Evolutionary conservation across 1,140 invertebrate genomes (phyloP), one percentile per base, ranked within the genome.

Genomic region (Galleria mellonella): DNA sequence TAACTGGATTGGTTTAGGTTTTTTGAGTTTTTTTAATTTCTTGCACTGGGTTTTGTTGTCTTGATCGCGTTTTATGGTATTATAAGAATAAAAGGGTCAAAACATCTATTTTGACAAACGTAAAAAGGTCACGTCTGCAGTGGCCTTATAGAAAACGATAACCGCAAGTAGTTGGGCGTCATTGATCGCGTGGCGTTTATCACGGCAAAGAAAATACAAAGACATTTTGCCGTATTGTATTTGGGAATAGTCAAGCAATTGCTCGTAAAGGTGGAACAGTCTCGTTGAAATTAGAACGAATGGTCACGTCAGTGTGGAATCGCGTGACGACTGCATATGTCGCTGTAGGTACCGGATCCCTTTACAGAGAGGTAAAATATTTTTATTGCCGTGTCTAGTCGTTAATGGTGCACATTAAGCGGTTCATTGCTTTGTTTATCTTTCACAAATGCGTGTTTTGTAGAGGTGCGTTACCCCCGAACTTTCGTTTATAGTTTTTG

Each of bases 271-370:
- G 58, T 52, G 48, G 44, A 47, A 48, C 17, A 23, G 17, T 23
- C 57, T 55, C 51, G 39, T 29, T 53, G 61, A 67, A 76, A 76
- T 76, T 72, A 76, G 70, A 69, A 72, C 54, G 59, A 76, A 73
- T 72, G 72, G 64, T 62, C 48, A 56, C 54, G 48, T 60, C 55
- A 46, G 56, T 41, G 6, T 23, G 17, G 17, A 23, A 60, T 77
- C 59, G 68, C 71, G 73, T 77, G 73, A 70, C 66, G 50, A 41
- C 45, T 37, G 45, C 37, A 39, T 55, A 9, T 45, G 51, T 63
- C 43, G 32, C 47, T 47, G 60, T 41, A 55, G n/a, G n/a, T 27
- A n/a, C 51, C 48, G 54, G 17, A 23, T 23, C 17, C 17, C 17
- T 23, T 6, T 23, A 23, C 17, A 2, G 58, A 63, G 55, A 65